Evolutionary conservation across 2,113 vertebrate genomes (phyloP), one percentile per base, ranked within the genome.

Genomic region (Andinoacara biseriatus): DNA sequence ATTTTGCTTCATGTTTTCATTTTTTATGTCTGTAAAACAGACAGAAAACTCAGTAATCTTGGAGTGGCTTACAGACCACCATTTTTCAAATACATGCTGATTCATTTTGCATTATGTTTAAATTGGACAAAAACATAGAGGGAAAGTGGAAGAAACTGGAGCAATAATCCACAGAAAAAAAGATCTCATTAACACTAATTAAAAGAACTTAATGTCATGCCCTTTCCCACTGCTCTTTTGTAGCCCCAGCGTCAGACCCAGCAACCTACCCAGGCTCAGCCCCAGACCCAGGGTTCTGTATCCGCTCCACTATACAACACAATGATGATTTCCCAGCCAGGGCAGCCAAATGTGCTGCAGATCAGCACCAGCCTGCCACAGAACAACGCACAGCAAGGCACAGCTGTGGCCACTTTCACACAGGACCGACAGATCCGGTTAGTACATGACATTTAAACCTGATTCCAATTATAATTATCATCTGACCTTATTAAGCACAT

Each of bases 291-390:
- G 82, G 95, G 95, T 58, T 90, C 97, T 0, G 96, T 97, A 0
- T 87, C 96, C 0, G 90, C 97, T 79, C 97, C 97, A 0, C 92
- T 99, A 10, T 99, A 98, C 91, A 99, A 98, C 94, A 98, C 98
- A 61, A 98, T 99, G 97, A 98, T 99, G 95, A 98, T 99, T 85
- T 97, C 97, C 20, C 98, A 99, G 94, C 97, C 97, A 3, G 93
- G 96, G 1, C 84, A 96, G 33, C 96, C 96, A 74, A 98, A 95
- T 11, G 95, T 99, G 91, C 96, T 99, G 67, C 98, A 98, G 91
- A 97, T 98, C 87, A 97, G 97, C 82, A 97, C 97, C 62, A 97
- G 94, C 78, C 78, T 97, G 93, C 95, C 97, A 0, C 97, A 97
- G 80, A 97, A 92, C 93, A 98, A 94, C 87, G 95, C 93, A 59